Conservation (phyloP, 1,140 invertebrate genomes). For the Euwallacea fornicatus region DNA sequence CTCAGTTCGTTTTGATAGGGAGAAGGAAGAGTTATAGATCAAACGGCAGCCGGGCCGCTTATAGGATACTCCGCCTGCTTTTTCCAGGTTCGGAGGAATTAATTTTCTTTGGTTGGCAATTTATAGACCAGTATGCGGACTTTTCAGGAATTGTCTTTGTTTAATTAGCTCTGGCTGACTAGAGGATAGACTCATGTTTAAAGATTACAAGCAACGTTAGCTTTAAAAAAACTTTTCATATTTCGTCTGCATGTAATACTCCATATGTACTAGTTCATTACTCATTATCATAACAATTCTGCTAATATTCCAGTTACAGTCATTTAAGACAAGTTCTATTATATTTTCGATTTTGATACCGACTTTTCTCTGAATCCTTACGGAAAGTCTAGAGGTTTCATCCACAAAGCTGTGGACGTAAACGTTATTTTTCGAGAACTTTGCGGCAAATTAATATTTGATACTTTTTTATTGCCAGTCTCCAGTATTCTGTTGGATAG, state of each 20-base stretch:
- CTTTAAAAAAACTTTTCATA: no score
- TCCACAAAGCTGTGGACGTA: background rate
- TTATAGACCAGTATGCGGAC: slow-evolving; percentile 31
- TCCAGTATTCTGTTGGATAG: background rate
- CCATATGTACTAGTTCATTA: no score
- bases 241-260: no score
- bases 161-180: slow-evolving; percentile 20
- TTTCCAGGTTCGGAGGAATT: slow-evolving; percentile 28
- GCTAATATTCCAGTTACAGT: background rate
- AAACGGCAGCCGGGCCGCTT: slow-evolving; percentile 25
- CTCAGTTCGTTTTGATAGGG: slow-evolving; percentile 37
- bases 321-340: background rate
- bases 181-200: background rate
- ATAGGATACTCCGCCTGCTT: slow-evolving; percentile 32
- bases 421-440: slow-evolving; percentile 7
- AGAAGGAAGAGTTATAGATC: slow-evolving; percentile 37
- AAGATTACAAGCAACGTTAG: no score
- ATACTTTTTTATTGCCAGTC: slow-evolving; percentile 3
- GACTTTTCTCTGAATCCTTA: background rate
- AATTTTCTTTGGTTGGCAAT: slow-evolving; percentile 35
- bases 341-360: slow-evolving; percentile 8
- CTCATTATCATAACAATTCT: no score
- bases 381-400: background rate
- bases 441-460: slow-evolving; percentile 9
- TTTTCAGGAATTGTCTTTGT: slow-evolving; percentile 20